phyloP scores from a whole-genome alignment of 2,113 vertebrate genomes.

The Pelodiscus sinensis region DNA sequence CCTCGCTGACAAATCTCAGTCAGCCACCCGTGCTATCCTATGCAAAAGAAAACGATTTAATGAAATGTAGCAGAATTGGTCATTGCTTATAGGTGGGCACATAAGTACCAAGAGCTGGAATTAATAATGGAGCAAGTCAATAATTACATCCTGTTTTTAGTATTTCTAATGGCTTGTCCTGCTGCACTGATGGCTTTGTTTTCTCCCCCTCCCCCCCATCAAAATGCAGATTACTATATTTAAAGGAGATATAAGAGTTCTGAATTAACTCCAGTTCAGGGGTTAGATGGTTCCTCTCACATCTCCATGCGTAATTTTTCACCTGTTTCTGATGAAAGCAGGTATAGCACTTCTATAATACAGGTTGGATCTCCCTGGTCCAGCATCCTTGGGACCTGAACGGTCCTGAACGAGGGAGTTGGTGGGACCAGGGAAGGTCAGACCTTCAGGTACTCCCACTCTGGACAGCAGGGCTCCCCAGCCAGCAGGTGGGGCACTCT shows the following conservation, averaged over 20 bases:
- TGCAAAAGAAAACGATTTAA: neutral
- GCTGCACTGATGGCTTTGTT: neutral
- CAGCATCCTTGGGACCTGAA: too few relatives aligned
- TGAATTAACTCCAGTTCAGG: neutral
- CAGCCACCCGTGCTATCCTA: neutral
- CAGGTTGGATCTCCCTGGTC: too few relatives aligned
- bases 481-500: too few relatives aligned
- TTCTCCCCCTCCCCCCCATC: neutral
- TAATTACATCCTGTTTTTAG: neutral
- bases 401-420: too few relatives aligned
- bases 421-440: too few relatives aligned
- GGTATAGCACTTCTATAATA: neutral
- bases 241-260: neutral
- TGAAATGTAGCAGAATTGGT: neutral
- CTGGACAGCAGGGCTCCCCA: too few relatives aligned
- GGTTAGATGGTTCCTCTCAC: neutral
- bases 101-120: neutral
- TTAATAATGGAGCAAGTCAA: neutral
- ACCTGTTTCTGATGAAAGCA: neutral
- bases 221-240: neutral
- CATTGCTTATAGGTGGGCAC: neutral
- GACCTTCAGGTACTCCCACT: too few relatives aligned
- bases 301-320: neutral
- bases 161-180: neutral
- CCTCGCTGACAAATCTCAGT: neutral